Evolutionary conservation across 2,113 vertebrate species (phyloP).

Genomic region (Xenus cinereus): DNA sequence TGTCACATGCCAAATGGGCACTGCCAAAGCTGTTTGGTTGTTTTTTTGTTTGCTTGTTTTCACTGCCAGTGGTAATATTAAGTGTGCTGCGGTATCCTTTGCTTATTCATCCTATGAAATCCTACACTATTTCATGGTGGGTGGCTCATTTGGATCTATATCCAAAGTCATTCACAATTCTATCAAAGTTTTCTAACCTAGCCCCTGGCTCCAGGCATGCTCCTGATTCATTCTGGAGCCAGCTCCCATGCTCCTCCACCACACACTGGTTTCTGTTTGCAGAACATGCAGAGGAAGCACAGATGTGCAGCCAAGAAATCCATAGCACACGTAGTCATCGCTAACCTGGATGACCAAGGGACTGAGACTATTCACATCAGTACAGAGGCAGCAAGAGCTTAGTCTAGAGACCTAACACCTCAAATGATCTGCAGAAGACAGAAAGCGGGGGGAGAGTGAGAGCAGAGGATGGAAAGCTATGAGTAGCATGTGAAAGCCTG

Average conservation of each 20-base stretch:
- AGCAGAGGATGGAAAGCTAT: not conserved
- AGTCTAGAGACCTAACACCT: not conserved
- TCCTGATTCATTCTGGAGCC: not conserved
- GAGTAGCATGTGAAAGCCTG: not conserved
- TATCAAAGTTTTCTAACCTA: not conserved
- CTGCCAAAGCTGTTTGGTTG: not conserved
- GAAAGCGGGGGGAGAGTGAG: not conserved
- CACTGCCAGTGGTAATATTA: not conserved
- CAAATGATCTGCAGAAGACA: not conserved
- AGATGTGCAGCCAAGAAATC: not conserved
- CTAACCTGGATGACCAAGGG: not conserved
- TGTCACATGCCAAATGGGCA: not conserved
- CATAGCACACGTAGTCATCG: not conserved
- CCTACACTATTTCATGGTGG: not conserved
- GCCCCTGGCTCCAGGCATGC: not conserved
- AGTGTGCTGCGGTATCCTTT: not conserved
- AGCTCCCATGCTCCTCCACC: not conserved
- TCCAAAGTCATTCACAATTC: not conserved
- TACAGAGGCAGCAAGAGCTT: not conserved
- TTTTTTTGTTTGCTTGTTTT: not conserved
- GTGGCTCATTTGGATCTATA: not conserved
- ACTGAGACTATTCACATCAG: not conserved
- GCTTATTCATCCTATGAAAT: not conserved
- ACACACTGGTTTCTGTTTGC: not conserved
- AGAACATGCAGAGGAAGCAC: not conserved